Evolutionary conservation across 2,797 vertebrate species (phyloP).

Genomic region (Microtus californicus): DNA sequence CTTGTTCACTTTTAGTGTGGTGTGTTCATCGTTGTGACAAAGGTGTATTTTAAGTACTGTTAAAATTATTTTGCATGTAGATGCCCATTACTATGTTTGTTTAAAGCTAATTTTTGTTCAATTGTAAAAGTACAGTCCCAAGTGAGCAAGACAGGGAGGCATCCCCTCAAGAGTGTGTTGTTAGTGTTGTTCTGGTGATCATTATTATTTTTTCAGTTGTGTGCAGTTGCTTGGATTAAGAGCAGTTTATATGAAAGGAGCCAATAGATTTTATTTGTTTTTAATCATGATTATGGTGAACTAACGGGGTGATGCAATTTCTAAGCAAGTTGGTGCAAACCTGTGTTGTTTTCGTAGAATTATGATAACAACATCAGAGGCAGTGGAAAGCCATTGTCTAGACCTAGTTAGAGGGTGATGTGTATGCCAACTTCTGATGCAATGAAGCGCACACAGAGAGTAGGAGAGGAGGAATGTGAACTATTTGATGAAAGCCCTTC

Average conservation of each 20-base stretch:
- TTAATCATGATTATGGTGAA: not conserved
- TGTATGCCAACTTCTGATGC: not conserved
- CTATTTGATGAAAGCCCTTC: not conserved
- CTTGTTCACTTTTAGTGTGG: not conserved
- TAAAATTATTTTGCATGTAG: not conserved
- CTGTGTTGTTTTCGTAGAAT: not conserved
- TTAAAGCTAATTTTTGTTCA: not conserved
- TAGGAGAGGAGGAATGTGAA: not conserved
- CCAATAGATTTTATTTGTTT: not conserved
- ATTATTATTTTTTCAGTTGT: not conserved
- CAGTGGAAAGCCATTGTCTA: not conserved
- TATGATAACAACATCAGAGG: not conserved
- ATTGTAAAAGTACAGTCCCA: not conserved
- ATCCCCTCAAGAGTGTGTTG: not conserved
- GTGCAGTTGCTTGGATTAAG: not conserved
- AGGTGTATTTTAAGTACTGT: not conserved
- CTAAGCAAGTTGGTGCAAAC: not conserved
- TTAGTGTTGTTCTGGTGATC: not conserved
- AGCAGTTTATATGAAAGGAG: conserved; percentile 19
- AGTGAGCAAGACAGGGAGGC: not conserved
- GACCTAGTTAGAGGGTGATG: not conserved
- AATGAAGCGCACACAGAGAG: not conserved
- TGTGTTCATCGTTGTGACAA: not conserved
- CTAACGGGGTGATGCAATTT: not conserved
- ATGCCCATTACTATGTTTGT: not conserved